These are phyloP conservation scores for Microchirus variegatus DNA, from an alignment of 2,797 vertebrate species.

Conservation along the genomic window DNA sequence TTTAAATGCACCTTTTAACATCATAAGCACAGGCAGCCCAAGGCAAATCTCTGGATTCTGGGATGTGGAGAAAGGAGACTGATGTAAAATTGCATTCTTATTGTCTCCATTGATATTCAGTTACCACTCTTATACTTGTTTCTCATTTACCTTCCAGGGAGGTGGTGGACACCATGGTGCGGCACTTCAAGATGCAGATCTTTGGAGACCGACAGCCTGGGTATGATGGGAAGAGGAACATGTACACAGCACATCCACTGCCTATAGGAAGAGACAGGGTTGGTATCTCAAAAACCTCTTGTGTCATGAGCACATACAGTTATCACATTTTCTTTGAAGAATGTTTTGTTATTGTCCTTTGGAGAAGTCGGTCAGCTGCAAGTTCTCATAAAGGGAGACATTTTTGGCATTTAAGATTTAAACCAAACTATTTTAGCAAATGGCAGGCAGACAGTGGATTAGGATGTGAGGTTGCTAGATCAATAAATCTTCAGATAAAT, in stretches of 20 bases:
- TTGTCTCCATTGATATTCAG: neutral
- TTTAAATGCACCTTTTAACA: neutral
- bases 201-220: conserved; percentile 98
- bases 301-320: neutral
- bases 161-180: conserved; percentile 98
- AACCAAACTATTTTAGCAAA: neutral
- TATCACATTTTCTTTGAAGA: neutral
- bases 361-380: neutral
- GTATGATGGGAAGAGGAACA: conserved; percentile 98
- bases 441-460: conserved; percentile 1
- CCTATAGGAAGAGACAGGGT: conserved; percentile 96
- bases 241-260: conserved; percentile 97
- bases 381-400: neutral
- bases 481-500: neutral
- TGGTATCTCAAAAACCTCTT: conserved; percentile 43
- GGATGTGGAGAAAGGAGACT: neutral
- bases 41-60: neutral
- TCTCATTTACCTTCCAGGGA: conserved; percentile 80
- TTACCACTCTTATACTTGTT: neutral
- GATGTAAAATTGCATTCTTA: neutral
- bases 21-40: neutral
- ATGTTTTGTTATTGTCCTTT: neutral
- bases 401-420: neutral
- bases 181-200: conserved; percentile 99
- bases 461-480: neutral